Conservation (phyloP, 2,888 invertebrate genomes). For the Mythimna albipuncta region DNA sequence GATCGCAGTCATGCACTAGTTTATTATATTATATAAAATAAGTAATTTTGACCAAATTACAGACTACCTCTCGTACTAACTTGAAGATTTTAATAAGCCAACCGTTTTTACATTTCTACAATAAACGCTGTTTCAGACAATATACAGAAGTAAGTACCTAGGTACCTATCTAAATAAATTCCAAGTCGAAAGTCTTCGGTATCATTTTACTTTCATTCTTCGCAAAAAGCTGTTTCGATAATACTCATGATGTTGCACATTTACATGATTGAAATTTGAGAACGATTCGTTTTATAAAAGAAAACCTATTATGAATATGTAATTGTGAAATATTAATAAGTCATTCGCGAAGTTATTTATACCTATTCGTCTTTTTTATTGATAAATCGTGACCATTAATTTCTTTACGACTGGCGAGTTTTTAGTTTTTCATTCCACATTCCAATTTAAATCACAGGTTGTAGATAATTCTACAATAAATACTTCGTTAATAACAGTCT, state of each 20-base stretch:
- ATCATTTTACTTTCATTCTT: slow-evolving; percentile 60
- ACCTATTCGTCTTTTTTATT: slow-evolving; percentile 29
- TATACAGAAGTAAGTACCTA: not conserved
- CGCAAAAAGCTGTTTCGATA: slow-evolving; percentile 30
- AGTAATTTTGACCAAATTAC: no score
- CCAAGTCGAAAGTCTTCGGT: slow-evolving; percentile 45
- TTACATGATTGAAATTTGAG: slow-evolving; percentile 51
- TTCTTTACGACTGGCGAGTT: slow-evolving; percentile 2
- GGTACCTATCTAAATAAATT: slow-evolving; percentile 1
- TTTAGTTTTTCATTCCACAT: slow-evolving; percentile 6
- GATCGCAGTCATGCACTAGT: no score
- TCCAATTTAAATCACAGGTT: not conserved
- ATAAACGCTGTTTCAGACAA: no score
- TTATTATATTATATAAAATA: no score
- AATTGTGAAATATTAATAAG: slow-evolving; percentile 47
- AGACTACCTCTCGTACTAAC: no score
- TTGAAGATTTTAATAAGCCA: no score
- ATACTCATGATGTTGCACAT: slow-evolving; percentile 53
- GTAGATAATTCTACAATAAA: not conserved
- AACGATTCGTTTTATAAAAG: slow-evolving; percentile 20
- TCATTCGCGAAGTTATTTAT: slow-evolving; percentile 17
- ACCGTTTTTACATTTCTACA: no score
- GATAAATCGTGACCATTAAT: slow-evolving; percentile 41
- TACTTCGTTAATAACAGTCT: not conserved
- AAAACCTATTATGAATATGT: slow-evolving; percentile 45